phyloP scores from a whole-genome alignment of 2,797 vertebrate species.

The Pangasius sanitwongsei region DNA sequence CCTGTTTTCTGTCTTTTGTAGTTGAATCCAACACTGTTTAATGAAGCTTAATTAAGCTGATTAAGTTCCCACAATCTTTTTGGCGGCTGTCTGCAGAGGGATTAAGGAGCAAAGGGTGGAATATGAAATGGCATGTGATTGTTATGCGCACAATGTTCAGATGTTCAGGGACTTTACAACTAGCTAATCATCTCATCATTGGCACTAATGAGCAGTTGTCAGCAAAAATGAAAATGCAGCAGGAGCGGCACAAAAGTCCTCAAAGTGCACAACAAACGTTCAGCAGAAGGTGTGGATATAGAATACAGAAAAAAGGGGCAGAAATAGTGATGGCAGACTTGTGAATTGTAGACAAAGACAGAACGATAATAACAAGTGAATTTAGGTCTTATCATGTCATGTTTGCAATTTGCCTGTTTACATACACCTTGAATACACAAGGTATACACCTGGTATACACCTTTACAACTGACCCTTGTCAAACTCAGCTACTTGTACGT shows the following conservation, averaged over 20 bases:
- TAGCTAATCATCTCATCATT: conserved; percentile 89
- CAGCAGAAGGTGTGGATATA: conserved; percentile 9
- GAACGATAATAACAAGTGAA: background rate
- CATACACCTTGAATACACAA: too few relatives aligned
- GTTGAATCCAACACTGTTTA: conserved; percentile 62
- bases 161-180: conserved; percentile 80
- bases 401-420: background rate
- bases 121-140: conserved; percentile 81
- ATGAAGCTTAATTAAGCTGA: conserved; percentile 74
- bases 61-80: conserved; percentile 58
- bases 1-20: conserved; percentile 45
- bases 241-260: conserved; percentile 7
- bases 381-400: background rate
- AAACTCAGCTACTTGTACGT: background rate
- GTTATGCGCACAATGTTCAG: conserved; percentile 86
- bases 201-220: conserved; percentile 83
- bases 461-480: background rate
- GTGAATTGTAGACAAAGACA: background rate
- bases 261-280: conserved; percentile 33
- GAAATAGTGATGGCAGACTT: conserved; percentile 14
- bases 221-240: conserved; percentile 66
- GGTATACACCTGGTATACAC: too few relatives aligned
- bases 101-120: conserved; percentile 72
- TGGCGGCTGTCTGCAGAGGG: conserved; percentile 54
- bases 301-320: conserved; percentile 6